Evolutionary conservation across 2,797 vertebrate species (phyloP).

Genomic region (Peromyscus eremicus): DNA sequence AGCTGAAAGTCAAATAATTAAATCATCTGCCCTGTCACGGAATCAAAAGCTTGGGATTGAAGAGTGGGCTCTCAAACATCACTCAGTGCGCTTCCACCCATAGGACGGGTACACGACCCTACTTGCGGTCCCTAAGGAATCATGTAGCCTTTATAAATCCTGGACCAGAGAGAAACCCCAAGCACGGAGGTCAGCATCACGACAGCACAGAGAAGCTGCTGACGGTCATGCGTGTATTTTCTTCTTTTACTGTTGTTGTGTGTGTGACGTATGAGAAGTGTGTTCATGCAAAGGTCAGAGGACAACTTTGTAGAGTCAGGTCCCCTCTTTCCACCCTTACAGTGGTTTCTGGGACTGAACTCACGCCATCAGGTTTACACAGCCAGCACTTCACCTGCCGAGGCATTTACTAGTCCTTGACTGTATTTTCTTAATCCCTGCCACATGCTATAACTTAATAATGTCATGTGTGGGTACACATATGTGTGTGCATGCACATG

Average conservation of each 20-base stretch:
- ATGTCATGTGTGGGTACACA: background rate
- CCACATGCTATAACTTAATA: background rate
- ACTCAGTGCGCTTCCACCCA: background rate
- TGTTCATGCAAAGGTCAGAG: background rate
- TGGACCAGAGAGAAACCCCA: background rate
- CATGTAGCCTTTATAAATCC: background rate
- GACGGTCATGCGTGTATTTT: background rate
- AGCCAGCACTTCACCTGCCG: background rate
- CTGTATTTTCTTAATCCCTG: background rate
- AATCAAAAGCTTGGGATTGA: background rate
- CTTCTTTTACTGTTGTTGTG: background rate
- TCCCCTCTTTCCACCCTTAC: background rate
- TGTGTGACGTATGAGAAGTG: background rate
- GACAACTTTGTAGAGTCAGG: background rate
- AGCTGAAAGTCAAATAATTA: background rate
- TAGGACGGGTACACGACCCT: background rate
- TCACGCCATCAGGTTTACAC: background rate
- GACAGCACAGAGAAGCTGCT: background rate
- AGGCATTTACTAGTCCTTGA: background rate
- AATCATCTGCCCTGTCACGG: background rate
- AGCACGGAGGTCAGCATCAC: background rate
- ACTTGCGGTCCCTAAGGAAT: background rate
- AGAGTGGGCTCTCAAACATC: background rate
- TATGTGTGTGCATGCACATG: background rate
- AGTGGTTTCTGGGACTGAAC: background rate